Percentiles rank a stretch among this genome's conserved stretches.
These are phyloP conservation scores for Aphis craccivora DNA, from an alignment of 1,140 invertebrate genomes.

Conservation along the genomic window DNA sequence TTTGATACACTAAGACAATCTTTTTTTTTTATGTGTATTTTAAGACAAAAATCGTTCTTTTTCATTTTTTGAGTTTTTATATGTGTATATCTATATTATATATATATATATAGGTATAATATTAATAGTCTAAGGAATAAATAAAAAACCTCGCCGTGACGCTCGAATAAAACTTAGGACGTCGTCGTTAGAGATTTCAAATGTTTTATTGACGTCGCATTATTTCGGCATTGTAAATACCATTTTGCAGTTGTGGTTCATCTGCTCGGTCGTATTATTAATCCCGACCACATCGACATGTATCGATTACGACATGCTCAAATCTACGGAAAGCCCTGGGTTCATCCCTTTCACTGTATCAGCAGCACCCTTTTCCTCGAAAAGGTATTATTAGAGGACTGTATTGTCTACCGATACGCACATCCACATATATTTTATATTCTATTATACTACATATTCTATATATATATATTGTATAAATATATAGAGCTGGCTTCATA, in stretches of 20 bases:
- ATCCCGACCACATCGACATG: constrained; percentile 37
- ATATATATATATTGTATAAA: background rate
- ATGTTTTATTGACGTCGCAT: constrained; percentile 21
- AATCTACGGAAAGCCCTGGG: constrained; percentile 41
- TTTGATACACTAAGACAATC: background rate
- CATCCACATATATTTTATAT: background rate
- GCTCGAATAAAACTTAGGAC: background rate
- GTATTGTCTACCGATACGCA: background rate
- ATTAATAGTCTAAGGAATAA: background rate
- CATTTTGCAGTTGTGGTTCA: constrained; percentile 29
- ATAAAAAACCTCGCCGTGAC: background rate
- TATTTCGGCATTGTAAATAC: constrained; percentile 24
- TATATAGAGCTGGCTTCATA: background rate
- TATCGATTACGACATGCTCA: constrained; percentile 50
- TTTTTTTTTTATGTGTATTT: background rate
- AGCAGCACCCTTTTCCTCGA: background rate
- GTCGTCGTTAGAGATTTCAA: constrained; percentile 32
- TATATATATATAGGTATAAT: background rate
- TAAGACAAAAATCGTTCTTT: background rate
- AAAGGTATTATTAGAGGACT: constrained; percentile 7
- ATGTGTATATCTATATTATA: no score
- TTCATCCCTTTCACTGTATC: constrained; percentile 13
- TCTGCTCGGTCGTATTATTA: constrained; percentile 22
- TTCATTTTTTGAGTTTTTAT: background rate
- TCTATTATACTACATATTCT: background rate